phyloP scores from a whole-genome alignment of 1,140 invertebrate genomes.

The Ips typographus region DNA sequence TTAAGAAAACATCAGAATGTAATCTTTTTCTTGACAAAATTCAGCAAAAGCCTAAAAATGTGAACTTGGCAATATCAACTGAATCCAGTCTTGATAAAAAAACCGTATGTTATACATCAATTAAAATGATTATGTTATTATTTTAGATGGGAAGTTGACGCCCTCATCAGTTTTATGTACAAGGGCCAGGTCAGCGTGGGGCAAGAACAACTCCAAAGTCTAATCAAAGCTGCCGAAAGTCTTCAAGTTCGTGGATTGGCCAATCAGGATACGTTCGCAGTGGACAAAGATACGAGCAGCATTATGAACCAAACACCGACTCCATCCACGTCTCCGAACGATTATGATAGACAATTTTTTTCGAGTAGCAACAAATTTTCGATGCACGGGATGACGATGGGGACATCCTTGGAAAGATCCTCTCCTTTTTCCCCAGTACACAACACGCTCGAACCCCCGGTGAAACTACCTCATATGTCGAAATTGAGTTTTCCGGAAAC shows the following conservation, averaged over 20 bases:
- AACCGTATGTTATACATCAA: background rate
- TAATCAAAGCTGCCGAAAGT: slow-evolving; percentile 84
- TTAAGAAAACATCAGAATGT: background rate
- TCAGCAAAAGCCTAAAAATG: background rate
- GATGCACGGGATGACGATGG: slow-evolving; percentile 40
- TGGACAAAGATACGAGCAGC: slow-evolving; percentile 56
- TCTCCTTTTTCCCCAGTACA: slow-evolving; percentile 42
- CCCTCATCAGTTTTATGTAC: slow-evolving; percentile 91
- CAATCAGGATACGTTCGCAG: slow-evolving; percentile 65
- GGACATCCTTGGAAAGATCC: slow-evolving; percentile 35
- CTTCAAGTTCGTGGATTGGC: slow-evolving; percentile 79
- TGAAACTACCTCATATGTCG: slow-evolving; percentile 56
- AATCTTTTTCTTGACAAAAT: background rate
- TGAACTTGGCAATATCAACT: background rate
- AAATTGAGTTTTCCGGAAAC: slow-evolving; percentile 56
- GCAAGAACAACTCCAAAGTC: slow-evolving; percentile 75
- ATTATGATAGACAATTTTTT: slow-evolving; percentile 52
- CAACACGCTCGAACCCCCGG: slow-evolving; percentile 40
- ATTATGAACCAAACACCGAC: slow-evolving; percentile 55
- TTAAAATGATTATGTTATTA: background rate
- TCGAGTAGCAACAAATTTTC: slow-evolving; percentile 39
- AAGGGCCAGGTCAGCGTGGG: slow-evolving; percentile 84
- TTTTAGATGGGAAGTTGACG: slow-evolving; percentile 73
- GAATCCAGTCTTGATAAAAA: background rate
- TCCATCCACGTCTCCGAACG: slow-evolving; percentile 61